Evolutionary conservation across 2,888 invertebrate genomes (phyloP).

Genomic region (Plebejus melissa): DNA sequence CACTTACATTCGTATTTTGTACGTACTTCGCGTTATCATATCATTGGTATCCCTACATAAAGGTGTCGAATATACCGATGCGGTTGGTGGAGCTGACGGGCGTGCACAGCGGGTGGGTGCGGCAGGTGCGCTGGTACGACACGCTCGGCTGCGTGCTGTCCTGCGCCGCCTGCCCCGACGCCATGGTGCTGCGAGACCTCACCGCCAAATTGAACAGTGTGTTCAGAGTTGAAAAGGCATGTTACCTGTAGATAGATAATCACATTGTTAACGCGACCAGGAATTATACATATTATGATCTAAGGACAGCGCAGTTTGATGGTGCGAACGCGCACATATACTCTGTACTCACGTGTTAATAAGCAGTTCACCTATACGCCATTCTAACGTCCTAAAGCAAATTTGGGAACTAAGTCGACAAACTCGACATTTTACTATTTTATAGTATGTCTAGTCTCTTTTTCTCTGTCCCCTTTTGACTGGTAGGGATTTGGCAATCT

Average conservation of each 20-base stretch:
- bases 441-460: background rate
- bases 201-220: slow-evolving; percentile 75
- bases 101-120: slow-evolving; percentile 84
- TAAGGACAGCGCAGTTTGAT: too few relatives aligned
- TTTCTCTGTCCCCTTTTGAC: background rate
- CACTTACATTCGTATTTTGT: too few relatives aligned
- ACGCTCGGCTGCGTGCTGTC: slow-evolving; percentile 84
- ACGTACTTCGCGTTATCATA: too few relatives aligned
- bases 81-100: slow-evolving; percentile 74
- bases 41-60: background rate
- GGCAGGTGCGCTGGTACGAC: slow-evolving; percentile 83
- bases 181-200: slow-evolving; percentile 82
- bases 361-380: too few relatives aligned
- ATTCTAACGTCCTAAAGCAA: too few relatives aligned
- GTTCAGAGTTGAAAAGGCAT: slow-evolving; percentile 77
- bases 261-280: too few relatives aligned
- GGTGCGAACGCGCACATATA: too few relatives aligned
- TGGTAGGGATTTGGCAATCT: background rate
- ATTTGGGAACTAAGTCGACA: too few relatives aligned
- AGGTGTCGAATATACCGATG: slow-evolving; percentile 54
- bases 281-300: too few relatives aligned
- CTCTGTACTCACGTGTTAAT: too few relatives aligned
- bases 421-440: too few relatives aligned
- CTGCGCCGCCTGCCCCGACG: slow-evolving; percentile 79
- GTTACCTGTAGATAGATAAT: background rate